phyloP scores from a whole-genome alignment of 2,113 vertebrate species.

The Ophthalmolycus amberensis region DNA sequence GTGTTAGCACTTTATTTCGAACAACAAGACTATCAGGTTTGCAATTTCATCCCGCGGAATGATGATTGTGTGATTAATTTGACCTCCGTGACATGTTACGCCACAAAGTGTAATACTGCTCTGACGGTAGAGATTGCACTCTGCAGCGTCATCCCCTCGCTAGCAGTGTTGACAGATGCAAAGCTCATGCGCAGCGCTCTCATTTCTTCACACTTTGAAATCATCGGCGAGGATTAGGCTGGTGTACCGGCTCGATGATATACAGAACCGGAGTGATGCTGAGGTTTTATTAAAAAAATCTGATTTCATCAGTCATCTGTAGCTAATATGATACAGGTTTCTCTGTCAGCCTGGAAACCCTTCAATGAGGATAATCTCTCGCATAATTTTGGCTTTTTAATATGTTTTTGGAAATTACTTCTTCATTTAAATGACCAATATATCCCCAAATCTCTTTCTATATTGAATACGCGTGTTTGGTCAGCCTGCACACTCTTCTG shows the following conservation, averaged over 20 bases:
- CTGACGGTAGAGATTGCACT: slow-evolving; percentile 45
- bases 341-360: slow-evolving; percentile 19
- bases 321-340: slow-evolving; percentile 41
- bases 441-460: background rate
- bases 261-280: slow-evolving; percentile 5
- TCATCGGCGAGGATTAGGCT: slow-evolving; percentile 51
- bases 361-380: slow-evolving; percentile 31
- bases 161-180: slow-evolving; percentile 50
- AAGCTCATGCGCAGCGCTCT: slow-evolving; percentile 14
- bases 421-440: slow-evolving; percentile 13
- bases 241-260: slow-evolving; percentile 21
- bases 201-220: slow-evolving; percentile 60
- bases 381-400: slow-evolving; percentile 29
- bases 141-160: slow-evolving; percentile 48
- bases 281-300: slow-evolving; percentile 40
- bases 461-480: background rate
- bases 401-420: slow-evolving; percentile 25
- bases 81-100: slow-evolving; percentile 41
- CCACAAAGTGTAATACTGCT: slow-evolving; percentile 26
- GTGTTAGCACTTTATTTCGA: slow-evolving; percentile 44
- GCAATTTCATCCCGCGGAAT: slow-evolving; percentile 15
- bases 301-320: slow-evolving; percentile 55
- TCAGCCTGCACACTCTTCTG: slow-evolving; percentile 17
- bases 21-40: slow-evolving; percentile 44
- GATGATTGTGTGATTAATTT: slow-evolving; percentile 53